These are phyloP conservation scores for Pseudocheirus occidentalis DNA, from an alignment of 2,797 vertebrate species.

Conservation along the genomic window DNA sequence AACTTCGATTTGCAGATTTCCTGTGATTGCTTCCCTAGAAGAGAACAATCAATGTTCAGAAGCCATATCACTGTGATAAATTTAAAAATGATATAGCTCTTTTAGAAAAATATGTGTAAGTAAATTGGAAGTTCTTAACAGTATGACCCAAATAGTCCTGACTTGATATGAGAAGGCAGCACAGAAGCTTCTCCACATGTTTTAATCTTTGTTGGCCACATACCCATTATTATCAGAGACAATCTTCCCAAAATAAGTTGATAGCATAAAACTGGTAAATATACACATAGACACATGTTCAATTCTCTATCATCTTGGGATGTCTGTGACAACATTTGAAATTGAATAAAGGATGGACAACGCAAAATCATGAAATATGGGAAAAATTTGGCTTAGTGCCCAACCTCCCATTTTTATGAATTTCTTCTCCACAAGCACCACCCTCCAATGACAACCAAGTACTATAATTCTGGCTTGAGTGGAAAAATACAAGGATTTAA, in stretches of 20 bases:
- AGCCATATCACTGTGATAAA: conserved; percentile 28
- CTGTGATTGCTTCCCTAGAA: conserved; percentile 44
- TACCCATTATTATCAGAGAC: not conserved
- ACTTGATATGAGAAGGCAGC: not conserved
- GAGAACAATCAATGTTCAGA: conserved; percentile 46
- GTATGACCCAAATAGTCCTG: not conserved
- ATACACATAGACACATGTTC: not conserved
- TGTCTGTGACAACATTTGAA: not conserved
- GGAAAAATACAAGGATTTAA: not conserved
- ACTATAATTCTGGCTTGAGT: not conserved
- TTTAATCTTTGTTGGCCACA: not conserved
- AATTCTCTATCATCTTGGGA: not conserved
- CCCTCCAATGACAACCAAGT: not conserved
- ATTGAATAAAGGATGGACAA: not conserved
- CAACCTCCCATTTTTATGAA: not conserved
- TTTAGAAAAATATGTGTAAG: conserved; percentile 54
- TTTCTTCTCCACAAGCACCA: not conserved
- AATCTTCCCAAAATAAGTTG: not conserved
- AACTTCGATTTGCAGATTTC: conserved; percentile 57
- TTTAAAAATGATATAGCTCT: conserved; percentile 44
- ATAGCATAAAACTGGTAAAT: not conserved
- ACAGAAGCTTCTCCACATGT: not conserved
- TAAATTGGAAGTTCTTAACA: conserved; percentile 39
- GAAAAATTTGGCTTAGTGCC: not conserved
- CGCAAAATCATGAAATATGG: not conserved